A percentile compares a stretch with the other conserved stretches of the same genome.
Evolutionary conservation across 2,797 vertebrate genomes (phyloP).

Genomic region (Spinus pinus): DNA sequence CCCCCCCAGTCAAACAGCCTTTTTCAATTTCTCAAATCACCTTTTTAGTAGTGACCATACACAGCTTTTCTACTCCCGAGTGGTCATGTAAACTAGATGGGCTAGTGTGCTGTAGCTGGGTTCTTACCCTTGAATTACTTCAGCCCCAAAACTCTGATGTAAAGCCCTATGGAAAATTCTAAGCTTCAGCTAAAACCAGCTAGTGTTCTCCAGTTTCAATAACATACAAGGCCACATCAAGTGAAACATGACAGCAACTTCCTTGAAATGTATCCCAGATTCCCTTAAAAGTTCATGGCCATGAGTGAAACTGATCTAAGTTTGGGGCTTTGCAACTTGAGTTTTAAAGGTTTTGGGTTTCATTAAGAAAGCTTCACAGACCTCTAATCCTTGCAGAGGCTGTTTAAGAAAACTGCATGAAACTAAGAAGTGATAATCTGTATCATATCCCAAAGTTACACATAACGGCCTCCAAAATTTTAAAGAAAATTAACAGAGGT

Average conservation of each 20-base stretch:
- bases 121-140: neutral
- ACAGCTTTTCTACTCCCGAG: neutral
- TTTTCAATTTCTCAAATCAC: neutral
- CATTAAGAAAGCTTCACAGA: neutral
- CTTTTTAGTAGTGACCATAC: neutral
- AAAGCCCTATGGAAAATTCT: conserved; percentile 27
- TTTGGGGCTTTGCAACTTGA: neutral
- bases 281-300: conserved; percentile 2
- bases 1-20: neutral
- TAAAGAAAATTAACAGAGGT: neutral
- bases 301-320: neutral
- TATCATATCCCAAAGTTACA: conserved; percentile 2
- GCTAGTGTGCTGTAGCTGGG: neutral
- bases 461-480: neutral
- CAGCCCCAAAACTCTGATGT: neutral
- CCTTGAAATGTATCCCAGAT: conserved; percentile 30
- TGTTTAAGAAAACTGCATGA: neutral
- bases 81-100: neutral
- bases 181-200: conserved; percentile 20
- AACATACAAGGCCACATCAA: conserved; percentile 17
- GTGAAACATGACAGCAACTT: conserved; percentile 31
- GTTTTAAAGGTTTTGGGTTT: conserved; percentile 7
- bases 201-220: conserved; percentile 20
- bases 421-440: neutral
- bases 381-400: neutral